Evolutionary conservation across 2,888 invertebrate species (phyloP).

Genomic region (Meiosimyza decipiens): DNA sequence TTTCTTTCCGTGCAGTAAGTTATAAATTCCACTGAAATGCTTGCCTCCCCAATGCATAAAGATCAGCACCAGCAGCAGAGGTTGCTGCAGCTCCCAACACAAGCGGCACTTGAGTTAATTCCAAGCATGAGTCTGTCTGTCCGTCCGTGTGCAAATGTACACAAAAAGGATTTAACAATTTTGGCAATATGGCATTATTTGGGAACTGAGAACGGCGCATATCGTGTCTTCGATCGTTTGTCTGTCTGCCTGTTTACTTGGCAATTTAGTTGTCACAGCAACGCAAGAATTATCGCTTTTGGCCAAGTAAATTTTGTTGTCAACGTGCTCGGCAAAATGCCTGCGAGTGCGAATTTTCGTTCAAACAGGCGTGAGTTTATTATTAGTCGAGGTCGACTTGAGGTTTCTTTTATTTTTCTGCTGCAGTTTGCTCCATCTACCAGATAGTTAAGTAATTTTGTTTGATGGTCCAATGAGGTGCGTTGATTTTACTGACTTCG

Average conservation of each 20-base stretch:
- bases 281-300: conserved; percentile 64
- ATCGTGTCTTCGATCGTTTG: neutral
- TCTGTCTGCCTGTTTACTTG: conserved; percentile 37
- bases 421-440: neutral
- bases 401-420: neutral
- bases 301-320: conserved; percentile 64
- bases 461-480: conserved; percentile 43
- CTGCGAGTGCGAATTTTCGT: conserved; percentile 30
- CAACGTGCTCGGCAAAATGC: conserved; percentile 52
- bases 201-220: conserved; percentile 21
- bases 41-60: conserved; percentile 37
- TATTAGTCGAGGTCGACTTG: conserved; percentile 43
- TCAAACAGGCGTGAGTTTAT: conserved; percentile 49
- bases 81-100: neutral
- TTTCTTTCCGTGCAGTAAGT: too few species aligned
- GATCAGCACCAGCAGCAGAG: conserved; percentile 37
- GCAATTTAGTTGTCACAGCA: conserved; percentile 65
- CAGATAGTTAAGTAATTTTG: conserved; percentile 48
- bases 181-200: conserved; percentile 38
- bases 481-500: conserved; percentile 36
- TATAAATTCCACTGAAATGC: conserved; percentile 48
- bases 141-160: conserved; percentile 9
- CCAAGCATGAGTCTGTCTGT: conserved; percentile 27
- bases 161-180: conserved; percentile 33
- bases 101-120: conserved; percentile 36